These are phyloP conservation scores for Cotesia glomerata DNA, from an alignment of 1,140 invertebrate species.

Conservation along the genomic window DNA sequence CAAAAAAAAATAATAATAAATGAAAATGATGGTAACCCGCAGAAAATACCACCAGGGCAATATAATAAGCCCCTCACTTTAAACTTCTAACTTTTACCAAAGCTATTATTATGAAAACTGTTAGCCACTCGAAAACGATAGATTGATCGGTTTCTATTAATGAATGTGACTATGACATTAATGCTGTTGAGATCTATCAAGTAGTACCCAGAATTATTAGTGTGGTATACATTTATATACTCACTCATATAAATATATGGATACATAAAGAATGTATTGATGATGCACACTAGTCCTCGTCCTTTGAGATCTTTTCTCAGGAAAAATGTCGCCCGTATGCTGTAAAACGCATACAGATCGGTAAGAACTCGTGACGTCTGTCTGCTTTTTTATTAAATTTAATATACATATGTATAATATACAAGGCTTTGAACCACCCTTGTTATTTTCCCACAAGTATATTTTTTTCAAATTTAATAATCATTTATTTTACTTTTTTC, in stretches of 20 bases:
- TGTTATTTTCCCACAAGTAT: no score
- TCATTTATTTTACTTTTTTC: no score
- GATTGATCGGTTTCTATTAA: constrained; percentile 30
- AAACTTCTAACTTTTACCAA: not conserved
- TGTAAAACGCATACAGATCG: not conserved
- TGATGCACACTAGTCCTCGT: no score
- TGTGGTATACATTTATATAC: constrained; percentile 9
- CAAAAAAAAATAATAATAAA: not conserved
- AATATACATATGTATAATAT: no score
- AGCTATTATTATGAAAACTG: constrained; percentile 18
- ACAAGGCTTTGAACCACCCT: no score
- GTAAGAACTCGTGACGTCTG: no score
- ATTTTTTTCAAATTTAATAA: no score
- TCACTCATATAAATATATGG: no score
- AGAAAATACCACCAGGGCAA: constrained; percentile 14
- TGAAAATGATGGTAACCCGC: constrained; percentile 18
- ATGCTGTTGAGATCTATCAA: no score
- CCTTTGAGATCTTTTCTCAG: not conserved
- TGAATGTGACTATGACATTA: not conserved
- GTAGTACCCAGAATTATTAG: constrained; percentile 22
- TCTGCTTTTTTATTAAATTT: no score
- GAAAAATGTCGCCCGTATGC: not conserved
- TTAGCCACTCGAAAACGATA: constrained; percentile 29
- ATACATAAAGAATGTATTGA: no score
- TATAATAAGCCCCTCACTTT: constrained; percentile 17